Evolutionary conservation across 2,797 vertebrate species (phyloP).

Genomic region (Coilia nasus): DNA sequence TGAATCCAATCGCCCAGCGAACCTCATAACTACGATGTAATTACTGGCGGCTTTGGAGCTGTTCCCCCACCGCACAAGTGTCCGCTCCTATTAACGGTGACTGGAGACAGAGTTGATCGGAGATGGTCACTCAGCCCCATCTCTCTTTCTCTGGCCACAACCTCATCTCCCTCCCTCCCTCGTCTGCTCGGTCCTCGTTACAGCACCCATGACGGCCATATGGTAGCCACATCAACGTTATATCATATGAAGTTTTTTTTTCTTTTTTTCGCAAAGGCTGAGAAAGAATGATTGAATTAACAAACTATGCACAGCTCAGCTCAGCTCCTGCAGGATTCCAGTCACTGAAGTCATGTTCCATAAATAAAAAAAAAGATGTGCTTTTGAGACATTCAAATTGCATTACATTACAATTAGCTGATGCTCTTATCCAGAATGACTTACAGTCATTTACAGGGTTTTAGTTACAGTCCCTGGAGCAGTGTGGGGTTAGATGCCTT

Average conservation of each 20-base stretch:
- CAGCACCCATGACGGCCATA: background rate
- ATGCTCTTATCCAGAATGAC: no score
- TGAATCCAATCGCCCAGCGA: slow-evolving; percentile 13
- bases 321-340: background rate
- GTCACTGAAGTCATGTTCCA: no score
- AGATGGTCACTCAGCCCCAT: background rate
- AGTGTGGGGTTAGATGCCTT: no score
- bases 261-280: background rate
- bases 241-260: background rate
- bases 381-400: no score
- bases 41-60: slow-evolving; percentile 29
- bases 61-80: background rate
- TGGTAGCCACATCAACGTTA: background rate
- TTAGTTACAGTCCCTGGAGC: no score
- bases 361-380: no score
- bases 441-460: no score
- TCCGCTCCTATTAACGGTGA: slow-evolving; percentile 20
- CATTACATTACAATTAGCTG: no score
- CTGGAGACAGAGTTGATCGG: background rate
- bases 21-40: slow-evolving; percentile 20
- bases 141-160: background rate
- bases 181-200: no score
- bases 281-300: background rate
- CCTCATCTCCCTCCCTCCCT: background rate
- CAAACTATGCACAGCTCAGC: background rate